These are phyloP conservation scores for Horisme vitalbata DNA, from an alignment of 2,888 invertebrate species.

Conservation along the genomic window DNA sequence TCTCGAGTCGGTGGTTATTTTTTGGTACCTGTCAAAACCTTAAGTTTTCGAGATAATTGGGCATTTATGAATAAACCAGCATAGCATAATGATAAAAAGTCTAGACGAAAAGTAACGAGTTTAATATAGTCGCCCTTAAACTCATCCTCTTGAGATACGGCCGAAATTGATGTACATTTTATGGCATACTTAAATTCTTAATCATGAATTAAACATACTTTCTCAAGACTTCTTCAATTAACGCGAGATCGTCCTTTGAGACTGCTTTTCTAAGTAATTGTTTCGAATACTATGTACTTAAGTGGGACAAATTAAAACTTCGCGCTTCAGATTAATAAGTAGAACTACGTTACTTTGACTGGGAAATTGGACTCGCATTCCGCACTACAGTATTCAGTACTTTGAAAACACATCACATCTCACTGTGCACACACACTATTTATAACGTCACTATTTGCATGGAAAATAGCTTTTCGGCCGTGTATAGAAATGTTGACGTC, in stretches of 20 bases:
- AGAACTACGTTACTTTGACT: not conserved
- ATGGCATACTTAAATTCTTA: constrained; percentile 1
- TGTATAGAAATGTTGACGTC: constrained; percentile 25
- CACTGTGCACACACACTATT: constrained; percentile 14
- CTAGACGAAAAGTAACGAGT: not conserved
- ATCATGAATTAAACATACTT: not conserved
- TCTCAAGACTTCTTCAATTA: constrained; percentile 6
- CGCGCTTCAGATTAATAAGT: not conserved
- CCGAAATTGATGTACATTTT: not conserved
- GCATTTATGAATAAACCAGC: too few relatives aligned
- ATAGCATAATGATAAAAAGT: too few relatives aligned
- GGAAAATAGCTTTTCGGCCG: constrained; percentile 32
- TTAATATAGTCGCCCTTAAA: not conserved
- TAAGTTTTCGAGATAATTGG: too few relatives aligned
- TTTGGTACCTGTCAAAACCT: too few relatives aligned
- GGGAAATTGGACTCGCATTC: not conserved
- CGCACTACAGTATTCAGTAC: too few relatives aligned
- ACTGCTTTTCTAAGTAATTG: not conserved
- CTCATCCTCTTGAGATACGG: not conserved
- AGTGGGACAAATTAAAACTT: constrained; percentile 2
- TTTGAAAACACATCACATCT: constrained; percentile 7
- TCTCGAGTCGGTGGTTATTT: too few relatives aligned
- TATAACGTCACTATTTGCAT: constrained; percentile 19
- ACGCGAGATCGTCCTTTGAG: not conserved
- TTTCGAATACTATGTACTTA: constrained; percentile 1